Percentiles rank a stretch among this genome's conserved stretches.
phyloP scores from a whole-genome alignment of 2,113 vertebrate species.

The Pteronura brasiliensis region DNA sequence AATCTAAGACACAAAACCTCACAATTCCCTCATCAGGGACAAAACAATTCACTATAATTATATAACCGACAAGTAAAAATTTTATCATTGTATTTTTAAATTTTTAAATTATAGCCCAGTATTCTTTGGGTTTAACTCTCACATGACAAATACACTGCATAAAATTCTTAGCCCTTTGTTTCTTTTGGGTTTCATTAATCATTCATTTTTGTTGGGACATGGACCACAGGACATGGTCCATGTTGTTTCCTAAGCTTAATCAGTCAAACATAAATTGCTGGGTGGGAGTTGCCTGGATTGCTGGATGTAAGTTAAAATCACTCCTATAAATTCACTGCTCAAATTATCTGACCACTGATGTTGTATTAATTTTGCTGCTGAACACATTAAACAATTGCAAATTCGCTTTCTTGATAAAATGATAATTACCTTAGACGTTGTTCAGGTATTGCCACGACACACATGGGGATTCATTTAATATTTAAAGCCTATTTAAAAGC shows the following conservation, averaged over 20 bases:
- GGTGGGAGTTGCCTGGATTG: conserved; percentile 57
- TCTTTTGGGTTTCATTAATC: not conserved
- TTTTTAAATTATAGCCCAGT: conserved; percentile 9
- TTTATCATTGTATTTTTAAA: not conserved
- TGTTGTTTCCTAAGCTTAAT: conserved; percentile 47
- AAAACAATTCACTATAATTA: conserved; percentile 49
- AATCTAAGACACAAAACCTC: not conserved
- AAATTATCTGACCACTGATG: conserved; percentile 70
- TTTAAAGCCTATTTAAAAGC: conserved; percentile 68
- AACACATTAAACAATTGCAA: conserved; percentile 70
- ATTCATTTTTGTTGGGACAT: not conserved
- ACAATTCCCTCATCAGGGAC: not conserved
- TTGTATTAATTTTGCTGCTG: conserved; percentile 72
- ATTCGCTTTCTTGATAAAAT: conserved; percentile 70
- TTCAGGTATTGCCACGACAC: conserved; percentile 60
- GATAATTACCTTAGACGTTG: conserved; percentile 68
- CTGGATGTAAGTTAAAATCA: conserved; percentile 76
- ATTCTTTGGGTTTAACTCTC: conserved; percentile 24
- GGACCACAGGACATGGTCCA: not conserved
- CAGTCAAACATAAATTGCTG: conserved; percentile 68
- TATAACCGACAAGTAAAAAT: not conserved
- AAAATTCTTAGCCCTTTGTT: not conserved
- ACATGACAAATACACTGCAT: not conserved
- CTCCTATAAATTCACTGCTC: conserved; percentile 65
- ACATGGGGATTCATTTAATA: conserved; percentile 61